Percentiles rank a stretch among this genome's conserved stretches.
phyloP scores from a whole-genome alignment of 2,888 invertebrate species.

The Polia nebulosa region DNA sequence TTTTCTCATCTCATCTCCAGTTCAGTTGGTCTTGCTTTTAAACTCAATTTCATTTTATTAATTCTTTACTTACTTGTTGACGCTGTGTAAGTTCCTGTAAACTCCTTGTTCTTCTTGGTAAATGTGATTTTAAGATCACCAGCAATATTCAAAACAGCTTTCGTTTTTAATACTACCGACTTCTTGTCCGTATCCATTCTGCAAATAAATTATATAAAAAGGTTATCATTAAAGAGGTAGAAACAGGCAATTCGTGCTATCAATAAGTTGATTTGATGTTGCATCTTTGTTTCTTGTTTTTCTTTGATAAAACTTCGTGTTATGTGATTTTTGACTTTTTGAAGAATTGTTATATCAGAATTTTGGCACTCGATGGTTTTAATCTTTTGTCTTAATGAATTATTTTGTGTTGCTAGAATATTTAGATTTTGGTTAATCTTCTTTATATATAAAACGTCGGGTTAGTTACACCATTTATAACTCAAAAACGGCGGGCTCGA shows the following conservation, averaged over 20 bases:
- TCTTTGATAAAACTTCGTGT: conserved; percentile 23
- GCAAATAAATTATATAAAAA: conserved; percentile 55
- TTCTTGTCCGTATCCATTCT: conserved; percentile 79
- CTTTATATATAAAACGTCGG: too few species aligned
- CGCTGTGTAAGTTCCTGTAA: conserved; percentile 74
- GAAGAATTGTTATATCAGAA: conserved; percentile 13
- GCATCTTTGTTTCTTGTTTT: conserved; percentile 35
- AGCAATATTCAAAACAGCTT: conserved; percentile 73
- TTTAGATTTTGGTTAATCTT: not conserved
- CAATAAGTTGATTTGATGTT: conserved; percentile 26
- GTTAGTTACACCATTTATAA: too few species aligned
- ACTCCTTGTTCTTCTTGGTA: conserved; percentile 69
- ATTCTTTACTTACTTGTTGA: conserved; percentile 75
- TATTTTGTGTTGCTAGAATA: not conserved
- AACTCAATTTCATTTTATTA: not conserved
- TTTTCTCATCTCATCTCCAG: not conserved
- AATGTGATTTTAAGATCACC: conserved; percentile 73
- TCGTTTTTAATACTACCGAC: conserved; percentile 78
- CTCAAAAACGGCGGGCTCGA: too few species aligned
- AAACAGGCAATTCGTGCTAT: conserved; percentile 49
- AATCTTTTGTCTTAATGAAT: not conserved
- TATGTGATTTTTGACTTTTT: conserved; percentile 21
- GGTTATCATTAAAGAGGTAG: conserved; percentile 32
- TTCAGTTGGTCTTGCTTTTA: not conserved
- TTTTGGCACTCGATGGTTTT: not conserved